A percentile compares a stretch with the other conserved stretches of the same genome.
Conservation (phyloP, 2,888 invertebrate genomes). For the Pyrochroa serraticornis region DNA sequence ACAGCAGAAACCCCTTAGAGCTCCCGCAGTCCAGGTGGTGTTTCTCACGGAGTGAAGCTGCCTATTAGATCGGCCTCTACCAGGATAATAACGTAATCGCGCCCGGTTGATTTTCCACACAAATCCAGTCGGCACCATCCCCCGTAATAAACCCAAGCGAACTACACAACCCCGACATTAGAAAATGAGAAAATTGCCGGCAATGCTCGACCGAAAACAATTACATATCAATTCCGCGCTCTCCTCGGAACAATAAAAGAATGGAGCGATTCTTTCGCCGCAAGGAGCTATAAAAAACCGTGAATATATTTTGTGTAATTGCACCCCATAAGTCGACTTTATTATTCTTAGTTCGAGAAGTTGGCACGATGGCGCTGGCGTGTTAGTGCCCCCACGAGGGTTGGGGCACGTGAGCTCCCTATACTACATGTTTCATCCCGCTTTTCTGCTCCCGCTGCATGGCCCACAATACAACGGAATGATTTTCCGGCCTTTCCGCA, state of each 20-base stretch:
- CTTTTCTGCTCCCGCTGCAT: slow-evolving; percentile 8
- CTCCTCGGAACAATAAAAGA: slow-evolving; percentile 59
- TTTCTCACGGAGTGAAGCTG: slow-evolving; percentile 18
- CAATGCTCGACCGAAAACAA: slow-evolving; percentile 54
- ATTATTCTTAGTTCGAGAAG: slow-evolving; percentile 56
- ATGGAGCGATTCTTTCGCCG: slow-evolving; percentile 58
- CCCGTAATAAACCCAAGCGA: not conserved
- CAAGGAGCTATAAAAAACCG: slow-evolving; percentile 61
- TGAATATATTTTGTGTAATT: slow-evolving; percentile 61
- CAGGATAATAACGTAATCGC: slow-evolving; percentile 16
- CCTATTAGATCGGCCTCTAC: not conserved
- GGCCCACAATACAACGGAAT: slow-evolving; percentile 29
- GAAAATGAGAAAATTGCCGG: slow-evolving; percentile 44
- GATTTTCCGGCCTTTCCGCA: slow-evolving; percentile 23
- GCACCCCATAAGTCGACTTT: slow-evolving; percentile 59
- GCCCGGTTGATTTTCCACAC: slow-evolving; percentile 8
- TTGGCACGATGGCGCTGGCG: slow-evolving; percentile 55
- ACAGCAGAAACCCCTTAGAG: slow-evolving; percentile 27
- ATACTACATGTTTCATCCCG: slow-evolving; percentile 29
- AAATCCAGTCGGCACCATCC: slow-evolving; percentile 13
- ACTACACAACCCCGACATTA: slow-evolving; percentile 23
- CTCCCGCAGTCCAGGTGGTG: slow-evolving; percentile 12
- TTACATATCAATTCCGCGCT: slow-evolving; percentile 58
- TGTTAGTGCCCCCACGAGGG: slow-evolving; percentile 57
- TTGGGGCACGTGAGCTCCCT: slow-evolving; percentile 46